phyloP scores from a whole-genome alignment of 2,113 vertebrate genomes.

The Peromyscus californicus region DNA sequence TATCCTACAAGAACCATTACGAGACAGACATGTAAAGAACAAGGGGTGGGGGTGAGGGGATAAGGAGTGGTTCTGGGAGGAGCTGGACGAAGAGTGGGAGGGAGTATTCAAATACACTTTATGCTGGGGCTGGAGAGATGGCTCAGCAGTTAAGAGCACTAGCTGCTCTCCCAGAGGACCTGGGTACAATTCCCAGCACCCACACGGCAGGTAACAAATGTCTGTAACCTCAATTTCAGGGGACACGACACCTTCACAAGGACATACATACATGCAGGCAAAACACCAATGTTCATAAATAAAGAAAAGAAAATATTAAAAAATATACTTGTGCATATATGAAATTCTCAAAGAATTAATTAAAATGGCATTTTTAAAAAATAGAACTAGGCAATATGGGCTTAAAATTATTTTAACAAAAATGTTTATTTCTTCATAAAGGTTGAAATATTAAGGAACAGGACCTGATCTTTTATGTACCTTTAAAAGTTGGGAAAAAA shows the following conservation, averaged over 20 bases:
- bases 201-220: too few species aligned
- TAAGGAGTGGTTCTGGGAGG: too few species aligned
- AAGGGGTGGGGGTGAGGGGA: background rate
- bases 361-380: background rate
- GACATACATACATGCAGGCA: too few species aligned
- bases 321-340: background rate
- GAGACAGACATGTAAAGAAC: conserved; percentile 19
- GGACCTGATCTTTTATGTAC: background rate
- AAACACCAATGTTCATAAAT: too few species aligned
- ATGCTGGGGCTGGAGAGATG: too few species aligned
- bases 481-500: conserved; percentile 42
- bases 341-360: background rate
- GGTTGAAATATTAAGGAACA: conserved; percentile 33
- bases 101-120: background rate
- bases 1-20: background rate
- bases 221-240: too few species aligned
- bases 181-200: too few species aligned
- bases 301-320: too few species aligned
- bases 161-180: too few species aligned
- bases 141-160: too few species aligned
- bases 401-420: conserved; percentile 22
- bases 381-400: background rate
- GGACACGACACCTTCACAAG: too few species aligned
- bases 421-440: conserved; percentile 34
- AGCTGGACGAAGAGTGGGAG: background rate